Conservation (phyloP, 2,888 invertebrate genomes). For the Arrhopalites spinosus region DNA sequence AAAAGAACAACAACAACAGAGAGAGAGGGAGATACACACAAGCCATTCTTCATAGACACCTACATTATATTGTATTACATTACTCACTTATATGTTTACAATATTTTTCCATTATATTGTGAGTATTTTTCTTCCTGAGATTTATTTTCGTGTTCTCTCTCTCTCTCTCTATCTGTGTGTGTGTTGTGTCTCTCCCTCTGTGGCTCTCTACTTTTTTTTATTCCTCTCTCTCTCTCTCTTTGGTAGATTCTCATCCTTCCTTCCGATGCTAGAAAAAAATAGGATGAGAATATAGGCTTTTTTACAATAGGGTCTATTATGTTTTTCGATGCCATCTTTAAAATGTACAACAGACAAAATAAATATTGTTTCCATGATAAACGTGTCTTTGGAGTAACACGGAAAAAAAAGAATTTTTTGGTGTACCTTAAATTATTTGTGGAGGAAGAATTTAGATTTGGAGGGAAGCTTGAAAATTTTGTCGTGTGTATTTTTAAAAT, state of each 20-base stretch:
- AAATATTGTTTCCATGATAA: too few relatives aligned
- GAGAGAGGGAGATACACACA: background rate
- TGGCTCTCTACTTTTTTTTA: background rate
- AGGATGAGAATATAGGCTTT: too few relatives aligned
- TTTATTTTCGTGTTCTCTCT: constrained; percentile 27
- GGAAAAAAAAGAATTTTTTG: too few relatives aligned
- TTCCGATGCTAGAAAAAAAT: too few relatives aligned
- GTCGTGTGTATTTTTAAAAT: too few relatives aligned
- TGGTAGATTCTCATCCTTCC: background rate
- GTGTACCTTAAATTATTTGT: too few relatives aligned
- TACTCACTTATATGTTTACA: constrained; percentile 44
- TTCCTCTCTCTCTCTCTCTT: background rate
- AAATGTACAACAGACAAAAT: too few relatives aligned
- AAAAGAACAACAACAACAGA: background rate
- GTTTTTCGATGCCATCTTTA: too few relatives aligned
- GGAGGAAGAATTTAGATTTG: too few relatives aligned
- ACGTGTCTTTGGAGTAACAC: too few relatives aligned
- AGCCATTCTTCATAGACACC: constrained; percentile 43
- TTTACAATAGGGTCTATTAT: too few relatives aligned
- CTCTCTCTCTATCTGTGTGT: constrained; percentile 17
- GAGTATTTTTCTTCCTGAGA: constrained; percentile 37
- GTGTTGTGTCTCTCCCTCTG: background rate
- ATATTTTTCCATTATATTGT: constrained; percentile 47
- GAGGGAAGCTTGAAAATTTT: too few relatives aligned
- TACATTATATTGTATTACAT: constrained; percentile 38